A percentile compares a stretch with the other conserved stretches of the same genome.
Evolutionary conservation across 1,140 invertebrate species (phyloP).

Genomic region (Bombus confusus): DNA sequence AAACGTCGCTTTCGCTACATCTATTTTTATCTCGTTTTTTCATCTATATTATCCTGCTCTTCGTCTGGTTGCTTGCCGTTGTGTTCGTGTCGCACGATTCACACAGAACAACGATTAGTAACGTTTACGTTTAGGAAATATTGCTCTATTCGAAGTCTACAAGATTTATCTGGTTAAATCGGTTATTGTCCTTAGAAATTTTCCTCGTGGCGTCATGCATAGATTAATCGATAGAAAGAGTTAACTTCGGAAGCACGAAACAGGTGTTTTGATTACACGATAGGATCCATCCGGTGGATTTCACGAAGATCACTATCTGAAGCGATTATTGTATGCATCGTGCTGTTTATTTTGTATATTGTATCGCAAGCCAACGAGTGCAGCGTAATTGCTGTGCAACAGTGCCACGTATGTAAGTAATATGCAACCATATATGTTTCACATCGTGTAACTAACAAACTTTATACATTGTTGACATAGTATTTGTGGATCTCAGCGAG

Average conservation of each 20-base stretch:
- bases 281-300: not conserved
- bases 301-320: not conserved
- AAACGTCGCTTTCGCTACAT: constrained; percentile 39
- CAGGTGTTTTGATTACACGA: not conserved
- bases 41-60: not conserved
- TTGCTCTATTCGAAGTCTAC: constrained; percentile 45
- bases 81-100: not conserved
- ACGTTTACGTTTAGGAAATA: constrained; percentile 14
- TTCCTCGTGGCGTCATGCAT: not conserved
- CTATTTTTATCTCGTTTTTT: not conserved
- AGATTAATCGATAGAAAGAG: not conserved
- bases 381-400: too few species aligned
- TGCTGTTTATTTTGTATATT: not conserved
- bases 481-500: not conserved
- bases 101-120: constrained; percentile 1
- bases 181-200: constrained; percentile 50
- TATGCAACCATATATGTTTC: not conserved
- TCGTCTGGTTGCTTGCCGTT: not conserved
- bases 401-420: not conserved
- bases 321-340: not conserved
- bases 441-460: not conserved
- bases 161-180: constrained; percentile 10
- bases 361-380: not conserved
- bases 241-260: constrained; percentile 15
- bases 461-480: not conserved